These are phyloP conservation scores for Microctenopoma lineatum DNA, from an alignment of 2,797 vertebrate species.

Conservation along the genomic window DNA sequence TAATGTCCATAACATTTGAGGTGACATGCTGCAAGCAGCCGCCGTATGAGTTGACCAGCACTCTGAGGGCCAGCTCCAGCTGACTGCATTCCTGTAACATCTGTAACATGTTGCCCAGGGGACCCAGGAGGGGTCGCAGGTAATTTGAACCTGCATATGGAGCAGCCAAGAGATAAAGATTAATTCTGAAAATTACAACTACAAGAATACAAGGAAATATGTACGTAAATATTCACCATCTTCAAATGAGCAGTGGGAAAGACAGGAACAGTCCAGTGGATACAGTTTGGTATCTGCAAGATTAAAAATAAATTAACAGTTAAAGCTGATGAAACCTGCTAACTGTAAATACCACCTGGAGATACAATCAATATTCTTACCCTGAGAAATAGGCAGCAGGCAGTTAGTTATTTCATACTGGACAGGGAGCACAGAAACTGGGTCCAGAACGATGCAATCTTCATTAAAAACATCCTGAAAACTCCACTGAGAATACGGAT, in stretches of 20 bases:
- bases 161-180: not conserved
- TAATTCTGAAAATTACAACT: constrained; percentile 6
- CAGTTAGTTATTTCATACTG: constrained; percentile 91
- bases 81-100: constrained; percentile 94
- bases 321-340: not conserved
- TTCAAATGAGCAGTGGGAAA: constrained; percentile 86
- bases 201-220: not conserved
- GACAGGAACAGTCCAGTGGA: constrained; percentile 89
- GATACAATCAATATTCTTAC: constrained; percentile 71
- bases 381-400: constrained; percentile 84
- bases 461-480: constrained; percentile 92
- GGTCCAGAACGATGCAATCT: constrained; percentile 94
- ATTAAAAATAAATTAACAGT: constrained; percentile 14
- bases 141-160: constrained; percentile 75
- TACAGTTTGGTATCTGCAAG: constrained; percentile 85
- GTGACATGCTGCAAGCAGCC: constrained; percentile 89
- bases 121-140: constrained; percentile 78
- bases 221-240: constrained; percentile 78
- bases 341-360: not conserved
- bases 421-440: constrained; percentile 87
- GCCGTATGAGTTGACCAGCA: constrained; percentile 85
- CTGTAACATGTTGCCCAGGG: constrained; percentile 86
- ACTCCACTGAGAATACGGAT: constrained; percentile 88
- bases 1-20: constrained; percentile 87
- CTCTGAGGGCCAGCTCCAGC: constrained; percentile 89